Percentiles rank a stretch among this genome's conserved stretches.
Conservation (phyloP, 2,113 vertebrate species). For the Spermophilus dauricus region DNA sequence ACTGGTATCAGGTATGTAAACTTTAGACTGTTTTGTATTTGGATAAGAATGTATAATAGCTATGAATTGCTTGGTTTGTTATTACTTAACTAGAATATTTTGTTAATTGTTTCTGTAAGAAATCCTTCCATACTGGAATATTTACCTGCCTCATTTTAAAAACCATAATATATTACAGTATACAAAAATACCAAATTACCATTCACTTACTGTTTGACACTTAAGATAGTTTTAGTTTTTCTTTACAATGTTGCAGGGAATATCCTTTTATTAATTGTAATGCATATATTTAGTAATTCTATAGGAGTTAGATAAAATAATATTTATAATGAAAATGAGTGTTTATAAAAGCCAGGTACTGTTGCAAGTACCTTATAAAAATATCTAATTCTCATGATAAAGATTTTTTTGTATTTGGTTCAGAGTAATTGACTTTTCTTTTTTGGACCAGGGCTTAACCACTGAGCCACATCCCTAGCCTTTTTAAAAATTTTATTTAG, state of each 20-base stretch:
- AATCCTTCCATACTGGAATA: background rate
- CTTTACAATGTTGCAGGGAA: background rate
- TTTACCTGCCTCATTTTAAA: background rate
- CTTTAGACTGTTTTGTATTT: background rate
- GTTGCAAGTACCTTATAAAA: constrained; percentile 16
- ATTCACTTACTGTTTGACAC: background rate
- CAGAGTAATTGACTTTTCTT: no score
- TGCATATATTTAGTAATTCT: no score
- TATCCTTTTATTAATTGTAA: background rate
- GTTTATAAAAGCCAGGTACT: constrained; percentile 36
- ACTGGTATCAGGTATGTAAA: background rate
- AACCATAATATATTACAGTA: constrained; percentile 33
- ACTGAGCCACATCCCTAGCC: no score
- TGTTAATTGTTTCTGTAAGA: constrained; percentile 5
- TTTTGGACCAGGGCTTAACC: no score
- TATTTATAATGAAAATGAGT: background rate
- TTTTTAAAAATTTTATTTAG: no score
- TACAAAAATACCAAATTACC: constrained; percentile 2
- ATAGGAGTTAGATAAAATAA: background rate
- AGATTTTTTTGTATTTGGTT: no score
- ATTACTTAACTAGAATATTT: background rate
- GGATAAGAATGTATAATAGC: background rate
- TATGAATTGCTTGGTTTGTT: background rate
- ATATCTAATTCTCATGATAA: background rate
- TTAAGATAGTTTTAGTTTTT: constrained; percentile 33